These are phyloP conservation scores for Phyllostomus discolor DNA, from an alignment of 2,113 vertebrate species.

Conservation along the genomic window DNA sequence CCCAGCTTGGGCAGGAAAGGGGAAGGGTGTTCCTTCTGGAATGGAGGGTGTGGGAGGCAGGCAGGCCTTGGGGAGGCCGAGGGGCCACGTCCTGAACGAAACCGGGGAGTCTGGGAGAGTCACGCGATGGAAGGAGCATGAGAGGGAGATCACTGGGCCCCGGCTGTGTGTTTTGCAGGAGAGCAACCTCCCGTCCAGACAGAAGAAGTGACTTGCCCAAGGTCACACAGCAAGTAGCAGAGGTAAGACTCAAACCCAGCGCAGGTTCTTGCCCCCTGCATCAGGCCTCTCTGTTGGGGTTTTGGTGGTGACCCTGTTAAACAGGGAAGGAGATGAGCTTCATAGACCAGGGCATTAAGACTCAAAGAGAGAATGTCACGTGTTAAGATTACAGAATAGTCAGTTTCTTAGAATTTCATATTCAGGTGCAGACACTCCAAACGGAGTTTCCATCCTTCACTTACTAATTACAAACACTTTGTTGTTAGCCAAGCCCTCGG, in stretches of 20 bases:
- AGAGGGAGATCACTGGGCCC: background rate
- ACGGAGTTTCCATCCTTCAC: background rate
- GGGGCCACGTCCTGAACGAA: background rate
- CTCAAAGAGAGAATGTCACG: background rate
- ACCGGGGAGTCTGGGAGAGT: background rate
- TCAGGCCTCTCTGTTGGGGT: background rate
- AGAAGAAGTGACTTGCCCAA: background rate
- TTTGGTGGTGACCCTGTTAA: background rate
- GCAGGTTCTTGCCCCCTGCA: background rate
- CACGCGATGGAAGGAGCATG: background rate
- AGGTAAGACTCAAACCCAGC: background rate
- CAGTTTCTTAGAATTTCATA: background rate
- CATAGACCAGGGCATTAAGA: background rate
- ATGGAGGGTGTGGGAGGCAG: constrained; percentile 24
- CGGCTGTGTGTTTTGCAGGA: background rate
- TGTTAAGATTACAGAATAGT: background rate
- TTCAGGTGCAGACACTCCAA: background rate
- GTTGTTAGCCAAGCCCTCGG: background rate
- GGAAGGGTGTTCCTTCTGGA: constrained; percentile 40
- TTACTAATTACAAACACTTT: background rate
- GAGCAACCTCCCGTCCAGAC: background rate
- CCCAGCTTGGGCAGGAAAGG: constrained; percentile 6
- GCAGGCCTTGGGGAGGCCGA: background rate
- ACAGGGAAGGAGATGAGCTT: background rate
- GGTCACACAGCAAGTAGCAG: background rate